phyloP scores from a whole-genome alignment of 2,888 invertebrate species.

The Melitaea athalia region DNA sequence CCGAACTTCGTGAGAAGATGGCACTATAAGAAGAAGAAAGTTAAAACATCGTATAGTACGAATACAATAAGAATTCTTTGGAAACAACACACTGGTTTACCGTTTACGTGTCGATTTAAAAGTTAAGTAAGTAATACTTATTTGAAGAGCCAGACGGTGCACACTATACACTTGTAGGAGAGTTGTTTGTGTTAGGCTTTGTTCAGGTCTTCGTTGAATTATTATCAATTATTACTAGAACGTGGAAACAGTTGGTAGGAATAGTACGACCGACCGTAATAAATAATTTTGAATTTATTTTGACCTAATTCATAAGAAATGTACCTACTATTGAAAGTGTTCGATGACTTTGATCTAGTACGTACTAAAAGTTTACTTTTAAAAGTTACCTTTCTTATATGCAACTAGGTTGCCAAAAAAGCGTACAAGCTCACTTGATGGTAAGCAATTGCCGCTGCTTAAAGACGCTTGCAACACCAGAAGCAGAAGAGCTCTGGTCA shows the following conservation, averaged over 20 bases:
- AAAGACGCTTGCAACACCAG: too few relatives aligned
- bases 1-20: too few relatives aligned
- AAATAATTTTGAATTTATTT: background rate
- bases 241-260: background rate
- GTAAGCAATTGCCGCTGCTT: too few relatives aligned
- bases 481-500: too few relatives aligned
- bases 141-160: background rate
- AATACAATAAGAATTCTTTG: background rate
- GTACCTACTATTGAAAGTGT: too few relatives aligned
- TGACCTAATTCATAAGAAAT: background rate
- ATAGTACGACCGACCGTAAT: background rate
- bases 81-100: conserved; percentile 3
- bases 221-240: conserved; percentile 6
- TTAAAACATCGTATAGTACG: background rate
- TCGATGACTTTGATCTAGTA: too few relatives aligned
- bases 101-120: background rate
- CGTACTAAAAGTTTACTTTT: too few relatives aligned
- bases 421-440: too few relatives aligned
- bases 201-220: background rate
- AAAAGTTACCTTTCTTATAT: too few relatives aligned
- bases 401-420: too few relatives aligned
- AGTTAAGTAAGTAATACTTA: background rate
- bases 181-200: background rate
- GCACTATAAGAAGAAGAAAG: too few relatives aligned
- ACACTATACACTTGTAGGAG: background rate